Conservation (phyloP, 2,113 vertebrate genomes). For the Nothoprocta perdicaria region DNA sequence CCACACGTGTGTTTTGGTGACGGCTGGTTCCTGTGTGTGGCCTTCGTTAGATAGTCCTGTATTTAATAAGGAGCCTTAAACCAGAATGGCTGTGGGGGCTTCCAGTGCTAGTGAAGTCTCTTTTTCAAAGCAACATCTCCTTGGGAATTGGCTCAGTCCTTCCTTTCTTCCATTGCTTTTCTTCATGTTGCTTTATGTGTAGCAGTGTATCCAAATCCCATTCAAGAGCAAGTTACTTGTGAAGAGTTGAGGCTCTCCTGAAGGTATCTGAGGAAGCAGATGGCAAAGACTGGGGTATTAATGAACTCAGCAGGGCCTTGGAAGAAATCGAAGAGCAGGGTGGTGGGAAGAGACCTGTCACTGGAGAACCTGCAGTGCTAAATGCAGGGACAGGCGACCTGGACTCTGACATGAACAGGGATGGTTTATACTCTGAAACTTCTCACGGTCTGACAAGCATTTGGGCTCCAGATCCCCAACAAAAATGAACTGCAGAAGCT, state of each 20-base stretch:
- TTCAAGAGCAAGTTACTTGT: accelerated
- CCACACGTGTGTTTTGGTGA: not conserved
- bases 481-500: not conserved
- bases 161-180: not conserved
- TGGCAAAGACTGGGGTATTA: not conserved
- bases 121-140: not conserved
- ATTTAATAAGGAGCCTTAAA: not conserved
- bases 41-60: not conserved
- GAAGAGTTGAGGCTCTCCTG: not conserved
- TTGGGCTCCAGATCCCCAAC: not conserved
- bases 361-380: not conserved
- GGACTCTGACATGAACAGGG: not conserved
- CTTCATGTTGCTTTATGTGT: not conserved
- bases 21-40: not conserved
- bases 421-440: not conserved
- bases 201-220: not conserved
- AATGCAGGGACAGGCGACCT: not conserved
- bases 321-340: not conserved
- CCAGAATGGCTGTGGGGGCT: not conserved
- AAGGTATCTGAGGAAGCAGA: not conserved
- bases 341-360: not conserved
- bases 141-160: not conserved
- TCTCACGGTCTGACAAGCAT: not conserved
- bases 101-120: accelerated
- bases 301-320: not conserved